Percentiles rank a stretch among this genome's conserved stretches.
Evolutionary conservation across 2,888 invertebrate species (phyloP).

Genomic region (Tolmerus cingulatus): DNA sequence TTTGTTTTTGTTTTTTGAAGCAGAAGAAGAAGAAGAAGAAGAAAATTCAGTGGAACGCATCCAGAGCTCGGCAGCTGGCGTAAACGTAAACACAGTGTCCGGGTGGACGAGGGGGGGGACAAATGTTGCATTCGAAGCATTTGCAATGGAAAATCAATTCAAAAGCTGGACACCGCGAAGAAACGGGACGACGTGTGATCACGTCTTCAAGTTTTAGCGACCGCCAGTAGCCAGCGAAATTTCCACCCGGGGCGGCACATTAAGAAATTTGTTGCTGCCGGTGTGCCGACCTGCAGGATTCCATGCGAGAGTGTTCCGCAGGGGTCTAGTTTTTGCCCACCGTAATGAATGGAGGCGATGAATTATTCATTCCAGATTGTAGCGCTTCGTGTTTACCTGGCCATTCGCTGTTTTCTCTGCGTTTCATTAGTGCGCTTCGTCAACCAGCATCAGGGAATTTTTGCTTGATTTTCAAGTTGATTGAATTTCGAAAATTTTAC

Average conservation of each 20-base stretch:
- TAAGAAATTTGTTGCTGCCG: constrained; percentile 23
- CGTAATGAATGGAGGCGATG: constrained; percentile 52
- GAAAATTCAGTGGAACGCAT: constrained; percentile 16
- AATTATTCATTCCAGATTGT: constrained; percentile 52
- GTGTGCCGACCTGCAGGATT: constrained; percentile 38
- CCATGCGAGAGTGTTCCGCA: constrained; percentile 44
- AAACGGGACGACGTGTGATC: neutral
- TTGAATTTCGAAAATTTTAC: constrained; percentile 42
- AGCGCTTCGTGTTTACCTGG: constrained; percentile 52
- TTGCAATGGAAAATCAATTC: constrained; percentile 43
- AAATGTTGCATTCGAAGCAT: constrained; percentile 28
- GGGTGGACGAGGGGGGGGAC: neutral
- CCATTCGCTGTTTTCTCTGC: constrained; percentile 32
- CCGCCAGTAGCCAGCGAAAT: constrained; percentile 7
- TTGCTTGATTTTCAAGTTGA: neutral
- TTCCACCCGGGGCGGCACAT: constrained; percentile 36
- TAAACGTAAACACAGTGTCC: neutral
- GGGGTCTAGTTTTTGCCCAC: constrained; percentile 46
- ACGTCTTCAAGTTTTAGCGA: constrained; percentile 7
- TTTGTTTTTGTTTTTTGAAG: constrained; percentile 33
- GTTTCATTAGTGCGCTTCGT: constrained; percentile 12
- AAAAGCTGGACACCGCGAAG: constrained; percentile 14
- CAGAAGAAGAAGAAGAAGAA: too few species aligned
- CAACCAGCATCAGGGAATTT: neutral
- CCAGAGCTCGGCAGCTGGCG: neutral